Evolutionary conservation across 2,888 invertebrate species (phyloP), one percentile per base, ranked within the genome.

Genomic region (Omphaloscelis lunosa): DNA sequence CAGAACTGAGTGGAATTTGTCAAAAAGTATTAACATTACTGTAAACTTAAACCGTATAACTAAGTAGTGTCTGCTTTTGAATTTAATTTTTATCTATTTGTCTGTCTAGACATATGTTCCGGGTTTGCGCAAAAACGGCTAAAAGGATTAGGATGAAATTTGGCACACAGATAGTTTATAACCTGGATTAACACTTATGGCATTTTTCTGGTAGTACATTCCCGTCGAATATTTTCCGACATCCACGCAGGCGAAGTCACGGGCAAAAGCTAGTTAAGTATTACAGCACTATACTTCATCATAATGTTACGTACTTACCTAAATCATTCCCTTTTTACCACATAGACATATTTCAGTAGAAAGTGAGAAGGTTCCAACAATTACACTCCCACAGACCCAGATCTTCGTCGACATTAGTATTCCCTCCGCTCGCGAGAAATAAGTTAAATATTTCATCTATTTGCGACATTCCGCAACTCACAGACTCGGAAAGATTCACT

Each of bases 391-490:
- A 27, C 23, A 4, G 34, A 29, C 34, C 11, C 61, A 2, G 17
- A 15, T 59, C 17, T 29, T 9, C 59, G 63, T 27, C 20, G 11
- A 62, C 72, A 72, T 84, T 80, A 67, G 66, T 75, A 83, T 83
- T 66, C 80, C 48, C 9, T 27, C 27, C 58, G 20, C 29, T 9
- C 41, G 15, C 53, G 8, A 48, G 65, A 83, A 85, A 83, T 83
- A 78, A 72, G 29, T 63, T 74, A 77, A 81, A 79, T 82, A 85
- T 75, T 59, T 69, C 75, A 79, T 58, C 41, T 71, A 75, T 79
- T 77, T 71, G 79, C 34, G 77, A 79, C 61, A 77, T 78, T 76
- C 59, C 58, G 39, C 72, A 12, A 66, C 79, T 71, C 29, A 65
- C 51, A 53, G 39, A 23, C 51, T 72, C 12, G 34, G 56, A 68